Base-by-base conservation (phyloP, 1,140 invertebrate genomes). In the Musca vetustissima region DNA sequence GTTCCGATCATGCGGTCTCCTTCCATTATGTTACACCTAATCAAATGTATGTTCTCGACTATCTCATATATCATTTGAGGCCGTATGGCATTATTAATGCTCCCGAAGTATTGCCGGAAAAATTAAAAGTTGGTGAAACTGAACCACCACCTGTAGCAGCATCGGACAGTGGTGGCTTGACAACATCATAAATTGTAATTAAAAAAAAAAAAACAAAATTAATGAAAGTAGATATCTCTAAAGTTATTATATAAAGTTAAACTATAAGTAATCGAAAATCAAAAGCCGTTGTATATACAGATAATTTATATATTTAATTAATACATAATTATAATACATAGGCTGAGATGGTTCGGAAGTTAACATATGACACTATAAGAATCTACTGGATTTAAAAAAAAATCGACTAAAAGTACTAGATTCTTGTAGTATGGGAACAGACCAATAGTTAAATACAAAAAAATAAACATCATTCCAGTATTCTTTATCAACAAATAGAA, bases 21-120 rank as follows among this genome's bases (percentile, higher is more conserved):
- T 99, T 99, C 84, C 96, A 99, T 81, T 98, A 98, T 78, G 93
- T 98, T 4, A 88, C 88, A 13, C 94, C 96, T 0, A 92, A 96
- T 76, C 89, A 93, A 85, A 97, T 98, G 94, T 98, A 98, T 81
- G 93, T 97, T 1, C 82, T 98, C 17, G 96, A 99, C 74, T 99
- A 98, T 84, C 84, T 98, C 48, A 93, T 99, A 72, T 99, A 99
- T 83, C 97, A 98, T 82, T 84, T 99, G 55, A 85, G 94, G 67
- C 95, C 96, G 0, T 98, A 93, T 79, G 95, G 95, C 49, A 49
- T 70, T 32, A 55, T 80, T 11, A 80, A 77, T 68, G 64, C 72
- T 2, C 75, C 76, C 0, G 78, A 80, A 52, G 43, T 68, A 3
- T 59, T 80, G 21, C 78, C 78, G 6, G 74, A 69, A 43, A 78